phyloP scores from a whole-genome alignment of 1,140 invertebrate species.

The Tachypleus tridentatus region DNA sequence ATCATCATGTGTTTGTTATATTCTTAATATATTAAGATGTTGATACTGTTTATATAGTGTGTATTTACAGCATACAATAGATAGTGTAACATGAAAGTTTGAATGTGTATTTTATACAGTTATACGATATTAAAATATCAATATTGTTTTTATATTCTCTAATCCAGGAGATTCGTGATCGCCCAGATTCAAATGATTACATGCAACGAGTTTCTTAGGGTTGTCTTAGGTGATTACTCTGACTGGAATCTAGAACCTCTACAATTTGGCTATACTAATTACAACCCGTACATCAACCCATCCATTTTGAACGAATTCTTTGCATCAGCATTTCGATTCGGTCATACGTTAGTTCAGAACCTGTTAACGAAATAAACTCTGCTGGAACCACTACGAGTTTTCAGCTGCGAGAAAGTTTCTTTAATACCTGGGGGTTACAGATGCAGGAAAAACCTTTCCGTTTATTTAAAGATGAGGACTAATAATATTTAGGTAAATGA shows the following conservation, averaged over 20 bases:
- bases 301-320: constrained; percentile 43
- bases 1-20: too few relatives aligned
- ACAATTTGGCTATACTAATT: constrained; percentile 35
- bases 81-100: too few relatives aligned
- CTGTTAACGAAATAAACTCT: constrained; percentile 70
- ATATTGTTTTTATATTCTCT: too few relatives aligned
- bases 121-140: too few relatives aligned
- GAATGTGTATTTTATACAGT: too few relatives aligned
- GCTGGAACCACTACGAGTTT: constrained; percentile 23
- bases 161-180: constrained; percentile 53
- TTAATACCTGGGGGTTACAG: too few relatives aligned
- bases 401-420: neutral
- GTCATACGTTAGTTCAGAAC: constrained; percentile 84
- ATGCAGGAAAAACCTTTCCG: too few relatives aligned
- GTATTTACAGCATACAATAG: too few relatives aligned
- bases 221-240: constrained; percentile 56
- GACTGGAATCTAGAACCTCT: constrained; percentile 54
- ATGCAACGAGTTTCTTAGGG: constrained; percentile 69
- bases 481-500: too few relatives aligned
- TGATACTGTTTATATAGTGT: too few relatives aligned
- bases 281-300: neutral
- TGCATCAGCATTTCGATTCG: constrained; percentile 68
- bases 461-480: too few relatives aligned
- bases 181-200: constrained; percentile 81
- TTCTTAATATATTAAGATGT: too few relatives aligned